A percentile compares a stretch with the other conserved stretches of the same genome.
Conservation (phyloP, 2,797 vertebrate genomes). For the Paratrypauchen microcephalus region DNA sequence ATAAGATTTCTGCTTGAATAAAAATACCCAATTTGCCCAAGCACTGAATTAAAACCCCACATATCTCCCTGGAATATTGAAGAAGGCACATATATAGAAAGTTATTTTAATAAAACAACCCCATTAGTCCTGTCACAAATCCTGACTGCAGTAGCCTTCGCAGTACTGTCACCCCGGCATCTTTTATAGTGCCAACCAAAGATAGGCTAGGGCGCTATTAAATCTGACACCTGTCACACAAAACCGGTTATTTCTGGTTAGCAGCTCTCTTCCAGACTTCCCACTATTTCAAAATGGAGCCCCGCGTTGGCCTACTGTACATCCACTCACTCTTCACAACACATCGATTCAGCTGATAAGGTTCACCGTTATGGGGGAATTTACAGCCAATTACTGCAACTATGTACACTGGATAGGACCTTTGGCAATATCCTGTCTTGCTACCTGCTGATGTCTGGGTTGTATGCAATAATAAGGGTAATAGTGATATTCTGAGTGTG, state of each 20-base stretch:
- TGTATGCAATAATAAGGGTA: conserved; percentile 23
- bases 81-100: conserved; percentile 17
- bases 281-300: conserved; percentile 22
- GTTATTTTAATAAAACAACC: conserved; percentile 29
- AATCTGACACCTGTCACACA: conserved; percentile 25
- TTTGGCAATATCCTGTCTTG: conserved; percentile 56
- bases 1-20: neutral
- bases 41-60: conserved; percentile 1
- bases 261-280: conserved; percentile 8
- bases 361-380: conserved; percentile 35
- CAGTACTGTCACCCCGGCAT: conserved; percentile 14
- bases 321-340: conserved; percentile 29
- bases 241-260: conserved; percentile 27
- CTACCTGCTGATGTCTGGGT: conserved; percentile 59
- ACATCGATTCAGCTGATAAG: conserved; percentile 39
- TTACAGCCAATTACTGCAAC: conserved; percentile 63
- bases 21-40: neutral
- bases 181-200: conserved; percentile 5
- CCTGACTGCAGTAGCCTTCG: conserved; percentile 2
- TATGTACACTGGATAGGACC: conserved; percentile 41
- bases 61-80: conserved; percentile 14
- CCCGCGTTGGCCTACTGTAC: conserved; percentile 12
- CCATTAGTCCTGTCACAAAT: conserved; percentile 23
- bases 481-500: conserved; percentile 31
- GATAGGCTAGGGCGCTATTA: conserved; percentile 17